phyloP scores from a whole-genome alignment of 2,888 invertebrate genomes.

The Aphodius granarius region DNA sequence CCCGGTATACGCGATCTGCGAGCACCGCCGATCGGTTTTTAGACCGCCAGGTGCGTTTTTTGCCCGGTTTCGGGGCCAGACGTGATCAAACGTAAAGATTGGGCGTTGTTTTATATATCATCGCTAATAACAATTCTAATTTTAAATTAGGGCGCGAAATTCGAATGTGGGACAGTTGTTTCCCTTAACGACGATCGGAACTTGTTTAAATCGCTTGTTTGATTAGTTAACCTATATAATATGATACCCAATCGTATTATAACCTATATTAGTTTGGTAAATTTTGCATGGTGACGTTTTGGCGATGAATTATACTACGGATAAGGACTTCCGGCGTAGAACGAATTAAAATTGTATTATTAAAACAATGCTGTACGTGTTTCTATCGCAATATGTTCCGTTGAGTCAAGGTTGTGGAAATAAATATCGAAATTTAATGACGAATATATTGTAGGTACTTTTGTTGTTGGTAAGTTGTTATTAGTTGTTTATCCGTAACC shows the following conservation, averaged over 20 bases:
- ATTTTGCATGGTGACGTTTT: background rate
- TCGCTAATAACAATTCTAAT: constrained; percentile 41
- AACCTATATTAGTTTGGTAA: too few species aligned
- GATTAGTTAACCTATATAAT: too few species aligned
- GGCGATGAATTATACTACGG: background rate
- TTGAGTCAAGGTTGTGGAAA: background rate
- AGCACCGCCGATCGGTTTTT: background rate
- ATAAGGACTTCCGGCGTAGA: background rate
- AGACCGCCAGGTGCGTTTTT: background rate
- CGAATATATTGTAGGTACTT: too few species aligned
- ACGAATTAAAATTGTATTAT: background rate
- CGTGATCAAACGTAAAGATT: background rate
- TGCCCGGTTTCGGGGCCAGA: background rate
- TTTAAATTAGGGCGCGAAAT: constrained; percentile 42
- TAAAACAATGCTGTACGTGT: background rate
- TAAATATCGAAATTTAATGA: background rate
- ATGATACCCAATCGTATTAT: too few species aligned
- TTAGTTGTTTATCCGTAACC: background rate
- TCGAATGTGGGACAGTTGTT: constrained; percentile 20
- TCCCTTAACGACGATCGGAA: background rate
- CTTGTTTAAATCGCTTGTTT: background rate
- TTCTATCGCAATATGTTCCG: background rate
- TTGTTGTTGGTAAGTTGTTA: too few species aligned
- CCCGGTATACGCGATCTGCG: background rate
- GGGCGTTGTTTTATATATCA: background rate